A percentile compares a stretch with the other conserved stretches of the same genome.
Conservation (phyloP, 2,888 invertebrate species). For the Ganaspis brasiliensis region DNA sequence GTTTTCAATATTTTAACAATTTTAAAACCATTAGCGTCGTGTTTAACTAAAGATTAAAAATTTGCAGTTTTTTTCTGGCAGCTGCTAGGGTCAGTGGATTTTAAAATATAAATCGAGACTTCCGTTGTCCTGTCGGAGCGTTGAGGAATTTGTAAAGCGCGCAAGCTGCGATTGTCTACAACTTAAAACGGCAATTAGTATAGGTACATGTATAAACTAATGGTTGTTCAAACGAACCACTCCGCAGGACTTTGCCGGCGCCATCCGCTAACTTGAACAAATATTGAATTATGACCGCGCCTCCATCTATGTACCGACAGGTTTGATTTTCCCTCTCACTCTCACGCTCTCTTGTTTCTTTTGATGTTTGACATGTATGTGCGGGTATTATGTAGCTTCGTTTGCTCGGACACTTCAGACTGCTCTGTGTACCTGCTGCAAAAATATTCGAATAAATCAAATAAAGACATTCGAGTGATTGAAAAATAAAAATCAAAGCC, state of each 20-base stretch:
- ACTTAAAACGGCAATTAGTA: constrained; percentile 61
- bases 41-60: background rate
- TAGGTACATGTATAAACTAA: constrained; percentile 61
- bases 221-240: constrained; percentile 61
- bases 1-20: no score
- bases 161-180: constrained; percentile 62
- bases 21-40: no score
- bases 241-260: constrained; percentile 54
- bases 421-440: constrained; percentile 11
- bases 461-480: constrained; percentile 18
- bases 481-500: constrained; percentile 14
- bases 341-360: constrained; percentile 31
- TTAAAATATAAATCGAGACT: constrained; percentile 28
- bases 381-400: constrained; percentile 28
- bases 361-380: constrained; percentile 39
- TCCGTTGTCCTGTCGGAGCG: constrained; percentile 34
- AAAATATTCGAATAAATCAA: constrained; percentile 30
- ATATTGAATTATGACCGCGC: constrained; percentile 68
- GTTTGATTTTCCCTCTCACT: constrained; percentile 31
- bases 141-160: constrained; percentile 51
- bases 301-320: constrained; percentile 52
- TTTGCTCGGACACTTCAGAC: constrained; percentile 29
- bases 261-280: constrained; percentile 61
- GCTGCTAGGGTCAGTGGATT: constrained; percentile 39
- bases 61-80: constrained; percentile 43